Percentiles rank a stretch among this genome's conserved stretches.
Evolutionary conservation across 2,888 invertebrate genomes (phyloP).

Genomic region (Cryptocheilus praepositus): DNA sequence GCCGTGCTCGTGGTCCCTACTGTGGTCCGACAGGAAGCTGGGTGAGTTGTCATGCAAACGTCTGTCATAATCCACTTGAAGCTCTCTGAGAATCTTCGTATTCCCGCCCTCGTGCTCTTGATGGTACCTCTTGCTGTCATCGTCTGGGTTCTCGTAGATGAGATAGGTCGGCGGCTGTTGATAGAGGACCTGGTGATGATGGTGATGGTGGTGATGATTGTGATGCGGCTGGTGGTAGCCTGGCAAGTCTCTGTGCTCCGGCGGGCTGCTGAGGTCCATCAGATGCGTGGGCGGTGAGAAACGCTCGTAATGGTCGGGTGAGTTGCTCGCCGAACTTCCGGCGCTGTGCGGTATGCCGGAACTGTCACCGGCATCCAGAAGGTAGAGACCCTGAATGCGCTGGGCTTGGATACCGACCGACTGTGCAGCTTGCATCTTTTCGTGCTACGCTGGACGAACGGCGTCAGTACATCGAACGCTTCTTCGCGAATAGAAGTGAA

Average conservation of each 20-base stretch:
- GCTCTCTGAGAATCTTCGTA: conserved; percentile 49
- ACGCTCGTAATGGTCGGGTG: conserved; percentile 64
- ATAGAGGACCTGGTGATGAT: conserved; percentile 38
- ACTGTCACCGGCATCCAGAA: conserved; percentile 58
- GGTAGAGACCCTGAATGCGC: conserved; percentile 50
- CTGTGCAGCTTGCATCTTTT: conserved; percentile 59
- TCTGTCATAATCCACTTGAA: conserved; percentile 54
- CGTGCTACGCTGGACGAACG: too few species aligned
- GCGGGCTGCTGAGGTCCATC: conserved; percentile 66
- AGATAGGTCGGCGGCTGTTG: conserved; percentile 41
- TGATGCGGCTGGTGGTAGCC: conserved; percentile 38
- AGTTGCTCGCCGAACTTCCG: conserved; percentile 68
- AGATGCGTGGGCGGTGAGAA: conserved; percentile 65
- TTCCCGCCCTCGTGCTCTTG: conserved; percentile 32
- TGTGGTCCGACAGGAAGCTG: conserved; percentile 63
- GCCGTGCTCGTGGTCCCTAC: conserved; percentile 60
- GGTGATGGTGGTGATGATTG: conserved; percentile 42
- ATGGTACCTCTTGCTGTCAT: conserved; percentile 48
- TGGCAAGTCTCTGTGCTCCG: conserved; percentile 53
- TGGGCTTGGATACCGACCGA: conserved; percentile 52
- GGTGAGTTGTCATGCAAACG: conserved; percentile 56
- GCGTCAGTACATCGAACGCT: too few species aligned
- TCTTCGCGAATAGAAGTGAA: too few species aligned
- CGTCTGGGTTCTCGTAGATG: conserved; percentile 54
- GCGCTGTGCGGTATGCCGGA: conserved; percentile 66